phyloP scores from a whole-genome alignment of 2,888 invertebrate genomes.

The Calliopum simillimum region DNA sequence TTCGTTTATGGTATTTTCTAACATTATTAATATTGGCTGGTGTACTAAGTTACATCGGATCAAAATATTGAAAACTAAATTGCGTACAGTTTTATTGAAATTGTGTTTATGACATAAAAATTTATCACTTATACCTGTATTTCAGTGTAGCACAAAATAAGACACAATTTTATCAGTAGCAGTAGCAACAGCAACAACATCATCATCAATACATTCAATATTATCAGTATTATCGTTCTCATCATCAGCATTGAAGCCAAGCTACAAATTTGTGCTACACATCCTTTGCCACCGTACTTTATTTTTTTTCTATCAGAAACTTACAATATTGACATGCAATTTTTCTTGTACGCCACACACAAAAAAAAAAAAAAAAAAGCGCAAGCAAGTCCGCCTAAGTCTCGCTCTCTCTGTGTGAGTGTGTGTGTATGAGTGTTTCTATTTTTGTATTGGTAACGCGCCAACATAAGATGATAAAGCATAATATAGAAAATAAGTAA shows the following conservation, averaged over 20 bases:
- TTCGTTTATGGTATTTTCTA: too few relatives aligned
- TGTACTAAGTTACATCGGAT: too few relatives aligned
- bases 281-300: not conserved
- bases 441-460: too few relatives aligned
- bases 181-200: not conserved
- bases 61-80: too few relatives aligned
- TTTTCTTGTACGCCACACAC: not conserved
- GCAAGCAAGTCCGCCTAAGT: not conserved
- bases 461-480: constrained; percentile 12
- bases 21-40: too few relatives aligned
- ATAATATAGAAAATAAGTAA: constrained; percentile 6
- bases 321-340: not conserved
- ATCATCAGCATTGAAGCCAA: not conserved
- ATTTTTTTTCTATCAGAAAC: constrained; percentile 1
- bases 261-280: not conserved
- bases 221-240: not conserved
- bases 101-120: too few relatives aligned
- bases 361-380: not conserved
- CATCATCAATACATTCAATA: not conserved
- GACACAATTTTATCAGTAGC: constrained; percentile 12
- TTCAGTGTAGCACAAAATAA: not conserved
- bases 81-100: too few relatives aligned
- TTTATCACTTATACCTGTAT: too few relatives aligned
- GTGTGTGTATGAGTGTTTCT: not conserved
- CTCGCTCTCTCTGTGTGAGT: constrained; percentile 1